Base-by-base conservation (phyloP, 2,888 invertebrate species). In the Volucella zonaria region DNA sequence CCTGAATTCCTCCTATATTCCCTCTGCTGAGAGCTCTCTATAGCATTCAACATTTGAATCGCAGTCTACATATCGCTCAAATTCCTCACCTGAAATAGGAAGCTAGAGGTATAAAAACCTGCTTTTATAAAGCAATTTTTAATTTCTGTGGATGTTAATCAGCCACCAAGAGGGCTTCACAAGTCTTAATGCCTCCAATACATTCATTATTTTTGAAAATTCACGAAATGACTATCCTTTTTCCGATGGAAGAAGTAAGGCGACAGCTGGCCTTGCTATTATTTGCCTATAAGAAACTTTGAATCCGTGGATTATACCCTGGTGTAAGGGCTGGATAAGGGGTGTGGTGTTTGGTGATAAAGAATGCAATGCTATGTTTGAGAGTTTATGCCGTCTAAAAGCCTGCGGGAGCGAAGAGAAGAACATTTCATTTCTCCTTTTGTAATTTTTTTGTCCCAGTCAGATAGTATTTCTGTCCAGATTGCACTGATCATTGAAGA, bases 91-190 rank as follows among this genome's bases (percentile, higher is more conserved):
- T 9, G 40, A 38, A 14, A 38, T 56, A 14, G 56, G 56, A 14
- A 56, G 38, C 38, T 56, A 38, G 54, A 56, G 8, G 6, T 38
- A 56, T 56, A 10, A 18, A 59, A 59, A 40, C 10, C 58, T 10
- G 54, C 38, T 56, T 38, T 56, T n/a, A 56, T 56, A 56, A 56
- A 56, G n/a, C 54, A 42, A 12, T 15, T 59, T 14, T 40, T 12
- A 14, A 58, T 58, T 31, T 3, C 6, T 54, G 8, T 56, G n/a
- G 54, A 12, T 31, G 31, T 54, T 12, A n/a, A 54, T 9, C 23
- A 31, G 54, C 38, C 54, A 38, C 54, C 38, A 56, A 38, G 54
- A 56, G 54, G 0, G 38, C 38, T 56, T 56, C 8, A 14, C 10
- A 40, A 59, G 42, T 40, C n/a, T 59, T 42, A 59, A 23, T 11